Percentiles rank a stretch among this genome's conserved stretches.
These are phyloP conservation scores for Holothuria glaberrima DNA, from an alignment of 35 echinoderm and acorn worm species.

Conservation along the genomic window DNA sequence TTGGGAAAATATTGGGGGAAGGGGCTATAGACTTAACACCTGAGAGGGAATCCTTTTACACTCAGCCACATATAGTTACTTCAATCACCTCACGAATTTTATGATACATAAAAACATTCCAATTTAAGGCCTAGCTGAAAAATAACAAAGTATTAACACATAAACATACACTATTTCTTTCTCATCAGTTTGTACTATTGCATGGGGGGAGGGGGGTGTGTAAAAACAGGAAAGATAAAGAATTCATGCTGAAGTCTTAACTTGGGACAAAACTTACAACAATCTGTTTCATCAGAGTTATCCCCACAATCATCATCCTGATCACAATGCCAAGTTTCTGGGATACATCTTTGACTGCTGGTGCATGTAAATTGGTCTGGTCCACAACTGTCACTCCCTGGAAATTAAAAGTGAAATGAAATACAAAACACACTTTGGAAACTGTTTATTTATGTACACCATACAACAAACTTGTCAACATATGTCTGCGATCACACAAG, in stretches of 20 bases:
- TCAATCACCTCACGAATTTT: too few species aligned
- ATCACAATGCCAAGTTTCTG: conserved; percentile 38
- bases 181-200: too few species aligned
- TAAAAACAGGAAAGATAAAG: too few species aligned
- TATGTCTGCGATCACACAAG: neutral
- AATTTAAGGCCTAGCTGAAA: too few species aligned
- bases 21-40: too few species aligned
- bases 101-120: too few species aligned
- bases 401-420: neutral
- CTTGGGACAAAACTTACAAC: neutral
- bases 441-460: neutral
- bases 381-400: conserved; percentile 7
- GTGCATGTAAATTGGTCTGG: conserved; percentile 12
- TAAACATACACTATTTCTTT: too few species aligned
- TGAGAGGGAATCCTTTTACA: too few species aligned
- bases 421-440: neutral
- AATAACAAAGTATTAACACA: too few species aligned
- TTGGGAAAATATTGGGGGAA: too few species aligned
- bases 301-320: conserved; percentile 39
- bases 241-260: neutral
- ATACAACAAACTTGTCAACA: neutral
- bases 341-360: conserved; percentile 16
- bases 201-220: too few species aligned
- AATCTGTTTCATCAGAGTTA: conserved; percentile 21
- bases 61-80: too few species aligned